Evolutionary conservation across 1,140 invertebrate genomes (phyloP).

Genomic region (Drosophila funebris): DNA sequence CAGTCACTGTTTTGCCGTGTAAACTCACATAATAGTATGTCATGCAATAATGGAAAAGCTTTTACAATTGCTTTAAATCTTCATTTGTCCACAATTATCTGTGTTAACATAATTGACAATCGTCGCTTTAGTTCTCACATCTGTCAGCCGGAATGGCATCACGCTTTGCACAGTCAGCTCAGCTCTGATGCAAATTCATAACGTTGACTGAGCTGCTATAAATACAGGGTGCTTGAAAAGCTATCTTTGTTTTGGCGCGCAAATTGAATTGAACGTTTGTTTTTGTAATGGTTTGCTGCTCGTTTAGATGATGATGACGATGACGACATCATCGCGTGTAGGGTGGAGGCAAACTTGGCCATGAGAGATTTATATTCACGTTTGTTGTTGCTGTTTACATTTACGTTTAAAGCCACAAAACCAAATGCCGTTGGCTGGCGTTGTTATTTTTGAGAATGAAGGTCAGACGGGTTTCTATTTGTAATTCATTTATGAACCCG

Average conservation of each 20-base stretch:
- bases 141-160: no score
- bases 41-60: no score
- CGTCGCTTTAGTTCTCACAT: no score
- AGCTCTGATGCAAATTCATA: conserved; percentile 3
- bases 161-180: not conserved
- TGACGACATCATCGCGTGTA: conserved; percentile 57
- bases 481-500: conserved; percentile 43
- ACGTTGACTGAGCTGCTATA: not conserved
- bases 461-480: conserved; percentile 52
- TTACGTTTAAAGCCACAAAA: conserved; percentile 37
- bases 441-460: conserved; percentile 42
- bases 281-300: conserved; percentile 37
- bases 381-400: conserved; percentile 24
- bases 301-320: conserved; percentile 63
- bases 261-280: conserved; percentile 20
- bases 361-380: conserved; percentile 47
- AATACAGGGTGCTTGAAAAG: conserved; percentile 15
- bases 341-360: conserved; percentile 23
- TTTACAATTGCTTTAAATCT: no score
- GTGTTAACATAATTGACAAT: no score
- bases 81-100: no score
- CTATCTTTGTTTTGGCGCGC: conserved; percentile 21
- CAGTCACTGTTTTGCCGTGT: not conserved
- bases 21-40: not conserved
- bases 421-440: conserved; percentile 10